These are phyloP conservation scores for Acleris sparsana DNA, from an alignment of 2,888 invertebrate genomes.

Conservation along the genomic window DNA sequence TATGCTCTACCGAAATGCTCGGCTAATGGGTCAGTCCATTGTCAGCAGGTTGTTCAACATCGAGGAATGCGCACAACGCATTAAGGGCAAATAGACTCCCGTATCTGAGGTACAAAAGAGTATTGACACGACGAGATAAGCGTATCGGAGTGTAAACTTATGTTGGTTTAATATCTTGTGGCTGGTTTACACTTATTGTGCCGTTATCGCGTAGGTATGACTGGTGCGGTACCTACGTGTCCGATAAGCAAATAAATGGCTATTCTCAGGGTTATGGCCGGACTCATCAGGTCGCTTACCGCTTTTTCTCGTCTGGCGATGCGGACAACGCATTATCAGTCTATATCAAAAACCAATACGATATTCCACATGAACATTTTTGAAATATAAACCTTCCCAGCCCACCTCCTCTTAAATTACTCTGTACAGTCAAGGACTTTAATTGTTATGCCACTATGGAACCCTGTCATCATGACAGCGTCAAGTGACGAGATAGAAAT, in stretches of 20 bases:
- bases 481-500: no score
- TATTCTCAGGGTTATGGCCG: conserved; percentile 20
- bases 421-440: no score
- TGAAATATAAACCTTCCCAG: conserved; percentile 23
- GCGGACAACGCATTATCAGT: neutral
- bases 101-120: conserved; percentile 80
- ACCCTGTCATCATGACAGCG: no score
- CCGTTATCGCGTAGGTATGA: conserved; percentile 77
- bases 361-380: conserved; percentile 19
- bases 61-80: conserved; percentile 73
- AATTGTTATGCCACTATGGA: no score
- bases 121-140: conserved; percentile 80
- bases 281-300: conserved; percentile 27
- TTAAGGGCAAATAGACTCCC: conserved; percentile 79
- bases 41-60: conserved; percentile 70
- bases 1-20: conserved; percentile 50
- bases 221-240: conserved; percentile 68
- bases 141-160: conserved; percentile 74
- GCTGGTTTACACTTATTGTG: conserved; percentile 77
- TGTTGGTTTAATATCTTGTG: conserved; percentile 60
- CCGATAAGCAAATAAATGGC: conserved; percentile 78
- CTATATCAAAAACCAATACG: neutral
- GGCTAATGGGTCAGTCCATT: conserved; percentile 72
- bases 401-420: conserved; percentile 22
- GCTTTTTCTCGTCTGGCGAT: conserved; percentile 5